phyloP scores from a whole-genome alignment of 2,797 vertebrate genomes.

The Acipenser transmontanus region DNA sequence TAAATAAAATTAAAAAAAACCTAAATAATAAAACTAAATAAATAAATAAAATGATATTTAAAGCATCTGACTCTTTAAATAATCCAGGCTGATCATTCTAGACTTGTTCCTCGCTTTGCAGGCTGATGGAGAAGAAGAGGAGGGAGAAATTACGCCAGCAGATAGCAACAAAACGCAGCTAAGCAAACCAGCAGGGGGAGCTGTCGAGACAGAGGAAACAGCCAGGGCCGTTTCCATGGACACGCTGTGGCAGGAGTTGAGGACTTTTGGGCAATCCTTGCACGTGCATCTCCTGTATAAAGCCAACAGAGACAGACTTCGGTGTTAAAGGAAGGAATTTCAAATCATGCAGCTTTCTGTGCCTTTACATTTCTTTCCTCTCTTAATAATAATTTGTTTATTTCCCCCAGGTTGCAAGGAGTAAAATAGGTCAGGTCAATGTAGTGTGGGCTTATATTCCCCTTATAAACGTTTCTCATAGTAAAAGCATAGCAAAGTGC shows the following conservation, averaged over 20 bases:
- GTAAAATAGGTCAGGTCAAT: no score
- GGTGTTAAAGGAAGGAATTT: slow-evolving; percentile 1
- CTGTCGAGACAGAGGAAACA: slow-evolving; percentile 8
- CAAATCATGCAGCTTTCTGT: slow-evolving; percentile 7
- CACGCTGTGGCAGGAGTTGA: neutral
- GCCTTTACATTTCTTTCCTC: slow-evolving; percentile 1
- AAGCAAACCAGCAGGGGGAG: slow-evolving; percentile 36
- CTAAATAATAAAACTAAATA: no score
- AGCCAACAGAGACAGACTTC: neutral
- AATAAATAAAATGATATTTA: no score
- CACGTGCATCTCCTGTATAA: neutral
- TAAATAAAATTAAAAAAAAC: no score
- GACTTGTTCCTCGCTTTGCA: slow-evolving; percentile 24
- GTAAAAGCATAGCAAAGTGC: no score
- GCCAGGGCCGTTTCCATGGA: slow-evolving; percentile 2
- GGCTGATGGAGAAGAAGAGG: slow-evolving; percentile 77
- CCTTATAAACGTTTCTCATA: no score
- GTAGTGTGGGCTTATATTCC: no score
- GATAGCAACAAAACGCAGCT: slow-evolving; percentile 68
- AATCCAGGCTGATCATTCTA: no score
- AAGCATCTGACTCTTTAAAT: no score
- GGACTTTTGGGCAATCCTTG: neutral
- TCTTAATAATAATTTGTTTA: neutral
- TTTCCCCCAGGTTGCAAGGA: no score
- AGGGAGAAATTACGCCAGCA: slow-evolving; percentile 67